A percentile compares a stretch with the other conserved stretches of the same genome.
Conservation (phyloP, 2,797 vertebrate species). For the Eleutherodactylus coqui region DNA sequence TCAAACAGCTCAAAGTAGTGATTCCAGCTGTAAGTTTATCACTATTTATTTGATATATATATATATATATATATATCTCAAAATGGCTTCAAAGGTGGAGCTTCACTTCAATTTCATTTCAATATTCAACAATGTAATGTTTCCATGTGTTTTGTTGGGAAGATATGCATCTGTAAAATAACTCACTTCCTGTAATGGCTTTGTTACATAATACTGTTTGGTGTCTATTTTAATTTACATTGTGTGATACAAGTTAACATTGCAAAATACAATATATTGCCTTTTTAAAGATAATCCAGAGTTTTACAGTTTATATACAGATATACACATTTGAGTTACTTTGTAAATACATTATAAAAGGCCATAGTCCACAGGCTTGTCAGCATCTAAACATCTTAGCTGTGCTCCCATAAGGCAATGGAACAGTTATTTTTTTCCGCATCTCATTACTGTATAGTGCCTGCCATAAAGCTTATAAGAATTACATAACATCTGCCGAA, state of each 20-base stretch:
- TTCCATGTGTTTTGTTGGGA: slow-evolving; percentile 4
- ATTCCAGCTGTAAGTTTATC: not conserved
- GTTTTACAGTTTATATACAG: not conserved
- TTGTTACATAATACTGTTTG: slow-evolving; percentile 21
- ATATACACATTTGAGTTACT: not conserved
- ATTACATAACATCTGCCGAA: no score
- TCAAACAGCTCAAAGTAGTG: not conserved
- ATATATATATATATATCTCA: not conserved
- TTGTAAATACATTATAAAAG: slow-evolving; percentile 7
- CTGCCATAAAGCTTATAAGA: not conserved
- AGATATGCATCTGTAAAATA: slow-evolving; percentile 28
- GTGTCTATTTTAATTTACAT: slow-evolving; percentile 21
- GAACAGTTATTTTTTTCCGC: not conserved
- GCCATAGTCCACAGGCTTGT: not conserved
- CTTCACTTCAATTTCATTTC: not conserved
- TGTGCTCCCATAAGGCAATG: not conserved
- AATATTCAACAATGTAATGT: slow-evolving; percentile 1
- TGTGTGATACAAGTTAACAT: not conserved
- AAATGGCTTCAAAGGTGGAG: not conserved
- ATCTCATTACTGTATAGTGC: not conserved
- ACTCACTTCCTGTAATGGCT: slow-evolving; percentile 9
- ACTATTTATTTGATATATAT: not conserved
- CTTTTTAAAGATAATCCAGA: not conserved
- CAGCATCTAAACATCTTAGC: not conserved
- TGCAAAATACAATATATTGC: slow-evolving; percentile 1